Evolutionary conservation across 2,888 invertebrate species (phyloP), one percentile per base, ranked within the genome.

Genomic region (Heliconius cydno): DNA sequence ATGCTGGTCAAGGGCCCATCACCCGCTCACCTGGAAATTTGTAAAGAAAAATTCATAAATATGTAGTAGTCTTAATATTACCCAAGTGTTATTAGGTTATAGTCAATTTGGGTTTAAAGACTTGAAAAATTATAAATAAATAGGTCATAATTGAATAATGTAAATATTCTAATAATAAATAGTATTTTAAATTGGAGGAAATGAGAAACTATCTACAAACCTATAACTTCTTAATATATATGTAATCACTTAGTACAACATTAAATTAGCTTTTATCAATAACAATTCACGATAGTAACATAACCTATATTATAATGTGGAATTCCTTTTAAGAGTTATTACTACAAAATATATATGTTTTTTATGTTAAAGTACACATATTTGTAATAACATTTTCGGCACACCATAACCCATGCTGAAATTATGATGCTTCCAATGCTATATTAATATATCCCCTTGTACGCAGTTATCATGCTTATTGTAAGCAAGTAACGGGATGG

Each of bases 381-480:
- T 73, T 73, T 91, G 91, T 92, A 80, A 87, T 83, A 89, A 82
- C 88, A 91, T 90, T 91, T 88, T 90, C 91, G 90, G 92, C 92
- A 91, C 91, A 88, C 85, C 88, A 85, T 83, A 86, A 81, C 78
- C 83, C 84, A 80, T 78, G 10, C 68, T 65, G 81, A 73, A 83
- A 76, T 38, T 84, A 84, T 84, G 87, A 84, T 89, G 92, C 92
- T 92, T 92, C 92, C 92, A 92, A 91, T 91, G 87, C 83, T 90
- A 84, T 87, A 12, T 87, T 83, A 57, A 76, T 89, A 82, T 89
- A 84, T 89, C 92, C 92, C 91, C 87, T 84, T 88, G 89, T 92
- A 92, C 90, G 91, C 92, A 92, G 92, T 87, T 88, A 85, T 81
- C 87, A 86, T 81, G 87, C 87, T 90, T 87, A 92, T 83, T 34